Percentiles rank a stretch among this genome's conserved stretches.
Conservation (phyloP, 2,888 invertebrate genomes). For the Macaria liturata region DNA sequence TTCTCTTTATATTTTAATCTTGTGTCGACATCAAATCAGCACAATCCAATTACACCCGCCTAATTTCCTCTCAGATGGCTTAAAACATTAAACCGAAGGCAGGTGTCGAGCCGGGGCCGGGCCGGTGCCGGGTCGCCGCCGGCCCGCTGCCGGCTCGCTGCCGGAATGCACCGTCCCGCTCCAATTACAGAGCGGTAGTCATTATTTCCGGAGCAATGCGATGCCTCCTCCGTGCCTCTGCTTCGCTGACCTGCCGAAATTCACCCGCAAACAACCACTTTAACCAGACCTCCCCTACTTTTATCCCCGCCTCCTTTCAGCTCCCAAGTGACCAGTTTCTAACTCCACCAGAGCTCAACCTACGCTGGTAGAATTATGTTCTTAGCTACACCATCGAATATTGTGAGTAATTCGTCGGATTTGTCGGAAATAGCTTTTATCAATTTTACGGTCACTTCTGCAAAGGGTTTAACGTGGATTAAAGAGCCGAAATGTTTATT, state of each 20-base stretch:
- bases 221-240: slow-evolving; percentile 58
- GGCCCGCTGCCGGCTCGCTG: slow-evolving; percentile 13
- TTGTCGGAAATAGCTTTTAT: slow-evolving; percentile 49
- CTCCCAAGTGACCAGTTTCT: slow-evolving; percentile 1
- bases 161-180: slow-evolving; percentile 60
- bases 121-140: slow-evolving; percentile 2
- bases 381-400: slow-evolving; percentile 48
- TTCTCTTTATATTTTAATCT: slow-evolving; percentile 15
- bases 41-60: slow-evolving; percentile 33
- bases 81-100: slow-evolving; percentile 39
- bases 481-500: slow-evolving; percentile 13
- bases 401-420: slow-evolving; percentile 47
- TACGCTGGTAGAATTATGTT: slow-evolving; percentile 42
- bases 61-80: slow-evolving; percentile 37
- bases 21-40: slow-evolving; percentile 29
- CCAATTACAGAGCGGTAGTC: slow-evolving; percentile 79
- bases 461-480: slow-evolving; percentile 21
- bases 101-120: slow-evolving; percentile 29
- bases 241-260: slow-evolving; percentile 69
- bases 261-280: slow-evolving; percentile 50
- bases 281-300: slow-evolving; percentile 40
- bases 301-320: slow-evolving; percentile 2
- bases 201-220: slow-evolving; percentile 75
- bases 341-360: slow-evolving; percentile 21
- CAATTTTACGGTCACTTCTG: slow-evolving; percentile 39